These are phyloP conservation scores for Elgaria multicarinata DNA, from an alignment of 2,113 vertebrate genomes.

Conservation along the genomic window DNA sequence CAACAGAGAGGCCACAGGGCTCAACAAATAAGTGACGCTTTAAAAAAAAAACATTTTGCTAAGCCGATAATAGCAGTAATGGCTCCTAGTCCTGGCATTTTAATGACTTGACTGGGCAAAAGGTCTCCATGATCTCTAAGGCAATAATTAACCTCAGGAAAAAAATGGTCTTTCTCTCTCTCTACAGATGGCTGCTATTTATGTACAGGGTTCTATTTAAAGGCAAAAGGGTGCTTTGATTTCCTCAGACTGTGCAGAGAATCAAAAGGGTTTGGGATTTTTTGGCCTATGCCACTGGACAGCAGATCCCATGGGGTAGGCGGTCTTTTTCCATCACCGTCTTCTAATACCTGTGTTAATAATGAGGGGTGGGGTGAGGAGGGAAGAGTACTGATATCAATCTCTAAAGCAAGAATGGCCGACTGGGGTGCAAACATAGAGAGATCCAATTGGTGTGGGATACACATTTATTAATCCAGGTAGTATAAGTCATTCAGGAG, in stretches of 20 bases:
- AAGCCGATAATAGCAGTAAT: neutral
- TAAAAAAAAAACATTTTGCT: neutral
- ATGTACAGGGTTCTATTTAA: neutral
- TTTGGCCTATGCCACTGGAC: neutral
- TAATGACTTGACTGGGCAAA: constrained; percentile 12
- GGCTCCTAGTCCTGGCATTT: neutral
- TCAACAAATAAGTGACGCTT: neutral
- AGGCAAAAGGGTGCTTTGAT: neutral
- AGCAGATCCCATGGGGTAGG: neutral
- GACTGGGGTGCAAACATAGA: neutral
- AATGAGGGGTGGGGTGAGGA: neutral
- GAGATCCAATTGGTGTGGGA: neutral
- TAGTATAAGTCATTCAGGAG: neutral
- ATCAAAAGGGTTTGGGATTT: neutral
- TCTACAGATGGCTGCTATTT: neutral
- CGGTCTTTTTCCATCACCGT: neutral
- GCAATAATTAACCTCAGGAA: constrained; percentile 19
- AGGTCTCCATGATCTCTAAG: constrained; percentile 4
- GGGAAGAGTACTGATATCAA: neutral
- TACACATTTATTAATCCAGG: neutral
- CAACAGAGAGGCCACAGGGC: fast-evolving
- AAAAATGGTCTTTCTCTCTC: neutral
- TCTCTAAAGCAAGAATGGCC: neutral
- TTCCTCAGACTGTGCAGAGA: neutral
- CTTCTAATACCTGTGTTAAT: neutral